Evolutionary conservation across 1,140 invertebrate species (phyloP).

Genomic region (Maconellicoccus hirsutus): DNA sequence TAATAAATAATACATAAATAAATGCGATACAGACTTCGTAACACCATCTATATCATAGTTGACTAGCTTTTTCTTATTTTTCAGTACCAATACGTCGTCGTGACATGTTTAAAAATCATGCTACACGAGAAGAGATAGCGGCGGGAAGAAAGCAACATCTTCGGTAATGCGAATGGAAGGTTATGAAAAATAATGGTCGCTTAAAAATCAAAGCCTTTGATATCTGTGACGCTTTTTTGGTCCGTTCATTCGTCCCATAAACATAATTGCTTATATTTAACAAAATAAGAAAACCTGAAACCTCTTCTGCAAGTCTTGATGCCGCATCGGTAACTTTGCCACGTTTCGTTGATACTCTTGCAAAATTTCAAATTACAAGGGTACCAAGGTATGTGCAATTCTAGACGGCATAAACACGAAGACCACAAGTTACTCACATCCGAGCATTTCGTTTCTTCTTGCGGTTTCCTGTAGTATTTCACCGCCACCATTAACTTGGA

Average conservation of each 20-base stretch:
- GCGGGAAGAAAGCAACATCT: too few relatives aligned
- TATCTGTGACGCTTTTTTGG: background rate
- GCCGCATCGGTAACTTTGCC: slow-evolving; percentile 55
- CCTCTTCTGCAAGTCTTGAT: slow-evolving; percentile 90
- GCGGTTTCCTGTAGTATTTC: slow-evolving; percentile 24
- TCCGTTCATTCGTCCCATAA: slow-evolving; percentile 68
- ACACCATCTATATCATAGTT: too few relatives aligned
- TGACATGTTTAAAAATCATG: too few relatives aligned
- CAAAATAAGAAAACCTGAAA: slow-evolving; percentile 72
- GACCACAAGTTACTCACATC: slow-evolving; percentile 51
- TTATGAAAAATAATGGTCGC: too few relatives aligned
- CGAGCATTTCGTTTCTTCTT: slow-evolving; percentile 36
- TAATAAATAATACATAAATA: too few relatives aligned
- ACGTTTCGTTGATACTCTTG: slow-evolving; percentile 48
- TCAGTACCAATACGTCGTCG: too few relatives aligned
- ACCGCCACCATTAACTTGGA: slow-evolving; percentile 37
- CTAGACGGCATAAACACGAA: slow-evolving; percentile 63
- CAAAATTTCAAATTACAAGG: slow-evolving; percentile 91
- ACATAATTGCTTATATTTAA: slow-evolving; percentile 69
- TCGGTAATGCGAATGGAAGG: too few relatives aligned
- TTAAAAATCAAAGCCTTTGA: too few relatives aligned
- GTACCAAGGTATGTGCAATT: slow-evolving; percentile 78
- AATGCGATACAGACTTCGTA: too few relatives aligned
- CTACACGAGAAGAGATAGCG: too few relatives aligned
- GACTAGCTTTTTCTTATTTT: too few relatives aligned